Conservation (phyloP, 2,113 vertebrate species). For the Puntigrus tetrazona region DNA sequence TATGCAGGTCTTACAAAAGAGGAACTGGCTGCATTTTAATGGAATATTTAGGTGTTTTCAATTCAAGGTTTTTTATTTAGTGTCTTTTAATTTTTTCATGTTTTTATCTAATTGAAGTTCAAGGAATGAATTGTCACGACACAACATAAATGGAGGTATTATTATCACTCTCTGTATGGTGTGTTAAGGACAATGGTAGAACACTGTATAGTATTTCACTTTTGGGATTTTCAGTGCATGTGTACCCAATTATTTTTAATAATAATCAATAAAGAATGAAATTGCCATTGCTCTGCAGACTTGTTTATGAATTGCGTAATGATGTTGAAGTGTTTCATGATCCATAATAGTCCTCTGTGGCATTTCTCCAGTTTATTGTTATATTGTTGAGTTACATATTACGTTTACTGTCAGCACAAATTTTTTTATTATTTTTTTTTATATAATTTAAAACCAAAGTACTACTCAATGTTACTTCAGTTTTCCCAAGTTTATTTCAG, state of each 20-base stretch:
- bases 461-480: not conserved
- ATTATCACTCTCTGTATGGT: constrained; percentile 68
- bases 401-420: not conserved
- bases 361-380: not conserved
- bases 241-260: constrained; percentile 75
- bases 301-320: constrained; percentile 9
- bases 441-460: not conserved
- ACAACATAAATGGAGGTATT: constrained; percentile 52
- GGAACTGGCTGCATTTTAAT: not conserved
- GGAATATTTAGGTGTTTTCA: not conserved
- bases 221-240: constrained; percentile 86
- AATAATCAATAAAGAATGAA: constrained; percentile 85
- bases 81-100: not conserved
- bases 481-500: not conserved
- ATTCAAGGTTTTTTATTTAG: not conserved
- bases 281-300: constrained; percentile 49
- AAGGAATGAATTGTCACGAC: constrained; percentile 15
- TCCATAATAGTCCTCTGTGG: not conserved
- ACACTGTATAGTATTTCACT: constrained; percentile 77
- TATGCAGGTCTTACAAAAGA: not conserved
- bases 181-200: constrained; percentile 71
- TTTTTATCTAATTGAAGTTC: constrained; percentile 34
- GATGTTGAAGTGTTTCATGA: not conserved
- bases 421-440: not conserved
- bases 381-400: not conserved